A percentile compares a stretch with the other conserved stretches of the same genome.
Conservation (phyloP, 1,140 invertebrate species). For the Drosophila busckii region DNA sequence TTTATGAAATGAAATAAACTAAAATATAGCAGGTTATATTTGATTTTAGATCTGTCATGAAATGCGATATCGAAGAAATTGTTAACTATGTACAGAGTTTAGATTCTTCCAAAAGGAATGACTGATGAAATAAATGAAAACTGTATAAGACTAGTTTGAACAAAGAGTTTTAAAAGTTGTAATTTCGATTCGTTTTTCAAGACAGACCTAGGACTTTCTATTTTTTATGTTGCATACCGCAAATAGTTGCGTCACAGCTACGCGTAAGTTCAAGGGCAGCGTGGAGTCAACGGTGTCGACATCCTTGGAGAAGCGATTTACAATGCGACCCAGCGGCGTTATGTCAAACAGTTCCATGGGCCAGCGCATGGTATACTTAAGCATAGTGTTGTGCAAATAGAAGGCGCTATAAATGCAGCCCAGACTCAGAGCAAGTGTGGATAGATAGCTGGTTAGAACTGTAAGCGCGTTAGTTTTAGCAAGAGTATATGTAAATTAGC, state of each 20-base stretch:
- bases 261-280: conserved; percentile 76
- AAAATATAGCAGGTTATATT: no score
- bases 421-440: conserved; percentile 71
- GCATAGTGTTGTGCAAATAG: conserved; percentile 81
- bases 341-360: conserved; percentile 88
- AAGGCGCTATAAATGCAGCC: conserved; percentile 72
- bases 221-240: conserved; percentile 53
- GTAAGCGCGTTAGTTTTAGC: not conserved
- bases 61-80: no score
- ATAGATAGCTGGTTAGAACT: conserved; percentile 72
- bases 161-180: no score
- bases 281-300: conserved; percentile 84
- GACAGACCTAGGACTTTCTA: not conserved
- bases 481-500: no score
- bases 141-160: no score
- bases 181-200: no score
- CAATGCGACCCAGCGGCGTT: conserved; percentile 86
- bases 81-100: no score
- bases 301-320: conserved; percentile 89
- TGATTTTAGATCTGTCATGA: no score
- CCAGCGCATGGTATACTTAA: conserved; percentile 83
- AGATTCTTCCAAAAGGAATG: no score
- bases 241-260: conserved; percentile 61
- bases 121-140: no score
- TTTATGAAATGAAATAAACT: no score